phyloP scores from a whole-genome alignment of 2,888 invertebrate species.

The Listrodromus nycthemerus region DNA sequence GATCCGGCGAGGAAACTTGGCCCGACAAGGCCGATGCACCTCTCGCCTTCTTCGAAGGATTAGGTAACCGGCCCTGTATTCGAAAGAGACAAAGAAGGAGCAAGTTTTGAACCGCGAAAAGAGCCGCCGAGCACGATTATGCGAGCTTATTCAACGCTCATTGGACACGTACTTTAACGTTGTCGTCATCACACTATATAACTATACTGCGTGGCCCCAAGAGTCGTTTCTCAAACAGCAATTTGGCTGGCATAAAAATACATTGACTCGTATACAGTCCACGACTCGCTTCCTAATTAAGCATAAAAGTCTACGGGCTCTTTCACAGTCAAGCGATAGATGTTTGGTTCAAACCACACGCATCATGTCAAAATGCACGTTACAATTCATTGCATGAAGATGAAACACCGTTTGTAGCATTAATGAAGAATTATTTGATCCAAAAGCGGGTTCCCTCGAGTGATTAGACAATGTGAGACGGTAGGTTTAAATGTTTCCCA shows the following conservation, averaged over 20 bases:
- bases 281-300: background rate
- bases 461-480: conserved; percentile 14
- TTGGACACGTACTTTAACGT: conserved; percentile 33
- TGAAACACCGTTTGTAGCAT: background rate
- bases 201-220: background rate
- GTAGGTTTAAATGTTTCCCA: conserved; percentile 33
- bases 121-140: conserved; percentile 21
- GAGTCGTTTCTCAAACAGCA: background rate
- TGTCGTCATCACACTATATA: conserved; percentile 48
- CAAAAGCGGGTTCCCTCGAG: background rate
- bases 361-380: background rate
- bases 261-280: background rate
- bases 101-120: conserved; percentile 34
- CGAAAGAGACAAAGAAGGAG: conserved; percentile 25
- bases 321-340: background rate
- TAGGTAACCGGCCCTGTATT: conserved; percentile 52
- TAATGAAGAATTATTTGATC: conserved; percentile 36
- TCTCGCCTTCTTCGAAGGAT: conserved; percentile 60
- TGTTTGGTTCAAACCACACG: background rate
- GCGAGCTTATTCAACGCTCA: conserved; percentile 23
- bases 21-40: conserved; percentile 62
- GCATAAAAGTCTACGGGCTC: background rate
- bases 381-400: conserved; percentile 2
- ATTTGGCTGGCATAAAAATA: background rate
- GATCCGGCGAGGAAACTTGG: conserved; percentile 40